phyloP scores from a whole-genome alignment of 2,888 invertebrate species.

The Dioctria rufipes region DNA sequence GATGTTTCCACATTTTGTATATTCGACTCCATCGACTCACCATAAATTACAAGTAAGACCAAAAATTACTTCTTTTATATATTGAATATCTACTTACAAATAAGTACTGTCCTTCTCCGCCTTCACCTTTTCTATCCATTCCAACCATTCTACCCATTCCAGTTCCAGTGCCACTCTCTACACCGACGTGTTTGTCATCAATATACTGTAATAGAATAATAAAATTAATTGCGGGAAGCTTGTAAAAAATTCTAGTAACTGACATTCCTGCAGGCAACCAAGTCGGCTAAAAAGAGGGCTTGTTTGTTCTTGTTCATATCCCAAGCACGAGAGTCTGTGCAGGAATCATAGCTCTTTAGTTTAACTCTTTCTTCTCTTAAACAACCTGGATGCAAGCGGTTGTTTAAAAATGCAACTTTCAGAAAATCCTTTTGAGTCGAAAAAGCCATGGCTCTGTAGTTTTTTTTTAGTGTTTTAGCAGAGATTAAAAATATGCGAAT shows the following conservation, averaged over 20 bases:
- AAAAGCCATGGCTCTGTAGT: slow-evolving; percentile 65
- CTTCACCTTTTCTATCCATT: not conserved
- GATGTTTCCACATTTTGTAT: too few relatives aligned
- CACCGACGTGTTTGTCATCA: not conserved
- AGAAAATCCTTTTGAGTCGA: slow-evolving; percentile 69
- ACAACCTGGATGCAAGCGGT: slow-evolving; percentile 62
- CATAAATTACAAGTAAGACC: too few relatives aligned
- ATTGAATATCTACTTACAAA: too few relatives aligned
- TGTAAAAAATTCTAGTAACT: slow-evolving; percentile 2
- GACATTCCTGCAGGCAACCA: slow-evolving; percentile 65
- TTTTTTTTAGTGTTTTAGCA: too few relatives aligned
- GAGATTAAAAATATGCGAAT: too few relatives aligned
- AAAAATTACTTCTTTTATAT: too few relatives aligned
- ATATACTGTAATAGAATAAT: not conserved
- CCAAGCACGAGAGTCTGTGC: slow-evolving; percentile 67
- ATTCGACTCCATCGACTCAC: too few relatives aligned
- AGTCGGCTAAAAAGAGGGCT: slow-evolving; percentile 67
- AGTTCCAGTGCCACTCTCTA: not conserved
- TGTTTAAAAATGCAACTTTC: slow-evolving; percentile 66
- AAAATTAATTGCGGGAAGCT: not conserved
- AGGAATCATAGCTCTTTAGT: slow-evolving; percentile 67
- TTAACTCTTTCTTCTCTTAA: slow-evolving; percentile 63
- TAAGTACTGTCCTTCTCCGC: too few relatives aligned
- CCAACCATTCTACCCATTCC: not conserved
- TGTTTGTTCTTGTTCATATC: slow-evolving; percentile 64